Percentiles rank a stretch among this genome's conserved stretches.
These are phyloP conservation scores for Sialia sialis DNA, from an alignment of 2,113 vertebrate species.

Conservation along the genomic window DNA sequence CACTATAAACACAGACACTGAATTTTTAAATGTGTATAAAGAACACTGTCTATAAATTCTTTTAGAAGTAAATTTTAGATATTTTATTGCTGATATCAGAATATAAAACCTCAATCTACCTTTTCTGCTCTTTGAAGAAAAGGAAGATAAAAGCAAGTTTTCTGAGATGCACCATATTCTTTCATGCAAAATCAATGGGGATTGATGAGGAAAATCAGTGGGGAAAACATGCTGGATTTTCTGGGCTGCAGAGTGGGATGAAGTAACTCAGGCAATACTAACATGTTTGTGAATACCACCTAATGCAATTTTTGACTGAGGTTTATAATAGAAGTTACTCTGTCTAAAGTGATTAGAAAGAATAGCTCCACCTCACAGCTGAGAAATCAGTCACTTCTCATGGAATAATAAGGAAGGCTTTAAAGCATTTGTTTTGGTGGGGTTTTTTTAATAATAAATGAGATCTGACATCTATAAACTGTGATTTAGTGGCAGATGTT, in stretches of 20 bases:
- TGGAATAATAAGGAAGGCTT: slow-evolving; percentile 11
- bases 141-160: background rate
- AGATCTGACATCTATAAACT: slow-evolving; percentile 55
- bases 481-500: slow-evolving; percentile 60
- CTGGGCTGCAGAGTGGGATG: background rate
- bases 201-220: slow-evolving; percentile 4
- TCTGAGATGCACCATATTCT: background rate
- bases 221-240: background rate
- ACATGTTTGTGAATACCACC: background rate
- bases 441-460: slow-evolving; percentile 31
- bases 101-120: background rate
- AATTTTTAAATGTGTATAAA: background rate
- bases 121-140: background rate
- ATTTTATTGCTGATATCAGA: background rate
- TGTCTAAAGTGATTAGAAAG: background rate
- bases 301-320: background rate
- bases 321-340: background rate
- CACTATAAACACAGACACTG: background rate
- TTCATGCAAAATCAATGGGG: background rate
- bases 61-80: background rate
- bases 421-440: slow-evolving; percentile 15
- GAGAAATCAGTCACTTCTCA: background rate
- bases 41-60: background rate
- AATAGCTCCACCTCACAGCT: background rate
- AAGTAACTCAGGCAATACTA: background rate